Conservation (phyloP, 2,797 vertebrate genomes). For the Tarsius wallacei region DNA sequence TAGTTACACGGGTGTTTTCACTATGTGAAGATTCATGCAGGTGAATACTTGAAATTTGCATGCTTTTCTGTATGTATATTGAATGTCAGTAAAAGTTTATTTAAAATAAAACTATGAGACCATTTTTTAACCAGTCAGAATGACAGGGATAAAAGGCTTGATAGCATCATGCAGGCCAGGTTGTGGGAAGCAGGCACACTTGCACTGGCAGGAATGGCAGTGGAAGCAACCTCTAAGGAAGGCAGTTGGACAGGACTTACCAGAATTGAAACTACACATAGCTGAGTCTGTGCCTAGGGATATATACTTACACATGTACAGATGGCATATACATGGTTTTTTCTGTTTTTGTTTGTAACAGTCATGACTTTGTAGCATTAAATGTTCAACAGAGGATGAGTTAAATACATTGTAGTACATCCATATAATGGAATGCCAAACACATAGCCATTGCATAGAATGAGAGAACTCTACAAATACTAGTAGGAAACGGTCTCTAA, state of each 20-base stretch:
- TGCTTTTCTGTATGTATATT: background rate
- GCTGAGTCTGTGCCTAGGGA: background rate
- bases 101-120: background rate
- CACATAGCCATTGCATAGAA: background rate
- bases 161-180: background rate
- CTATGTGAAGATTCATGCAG: background rate
- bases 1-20: background rate
- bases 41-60: background rate
- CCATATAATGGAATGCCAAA: background rate
- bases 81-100: background rate
- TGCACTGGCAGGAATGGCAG: background rate
- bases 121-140: background rate
- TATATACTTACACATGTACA: rapidly evolving
- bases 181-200: background rate
- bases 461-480: background rate
- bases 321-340: background rate
- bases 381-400: background rate
- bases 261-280: background rate
- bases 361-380: background rate
- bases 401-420: background rate
- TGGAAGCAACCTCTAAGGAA: background rate
- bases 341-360: background rate
- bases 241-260: background rate
- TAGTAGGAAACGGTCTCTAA: background rate
- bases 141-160: background rate